phyloP scores from a whole-genome alignment of 2,888 invertebrate species.

The Hartigia nigra region DNA sequence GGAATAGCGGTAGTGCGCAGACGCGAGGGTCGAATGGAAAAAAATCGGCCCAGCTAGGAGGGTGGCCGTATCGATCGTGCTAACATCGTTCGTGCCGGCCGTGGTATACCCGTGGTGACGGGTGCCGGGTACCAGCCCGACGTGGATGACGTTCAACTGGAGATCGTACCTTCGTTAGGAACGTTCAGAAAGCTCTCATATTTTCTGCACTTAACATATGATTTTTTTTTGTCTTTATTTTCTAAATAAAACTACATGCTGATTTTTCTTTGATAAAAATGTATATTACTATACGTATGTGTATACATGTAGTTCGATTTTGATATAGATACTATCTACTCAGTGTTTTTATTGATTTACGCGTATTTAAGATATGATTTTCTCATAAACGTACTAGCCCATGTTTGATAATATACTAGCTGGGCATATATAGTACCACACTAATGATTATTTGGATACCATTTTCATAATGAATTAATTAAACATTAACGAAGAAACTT shows the following conservation, averaged over 20 bases:
- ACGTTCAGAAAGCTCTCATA: not conserved
- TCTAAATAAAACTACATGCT: not conserved
- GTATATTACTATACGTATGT: not conserved
- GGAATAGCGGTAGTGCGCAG: constrained; percentile 41
- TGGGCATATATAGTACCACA: no score
- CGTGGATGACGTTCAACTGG: constrained; percentile 39
- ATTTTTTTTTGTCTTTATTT: not conserved
- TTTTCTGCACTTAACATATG: not conserved
- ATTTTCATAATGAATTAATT: no score
- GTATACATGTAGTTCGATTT: not conserved
- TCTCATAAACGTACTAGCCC: not conserved
- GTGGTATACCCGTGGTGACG: constrained; percentile 66
- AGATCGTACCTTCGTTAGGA: not conserved
- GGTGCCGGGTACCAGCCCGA: constrained; percentile 40
- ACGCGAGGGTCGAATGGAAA: constrained; percentile 64
- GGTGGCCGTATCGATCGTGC: constrained; percentile 61
- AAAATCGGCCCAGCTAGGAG: constrained; percentile 72
- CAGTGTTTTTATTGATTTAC: not conserved
- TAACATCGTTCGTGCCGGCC: constrained; percentile 64
- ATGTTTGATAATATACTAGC: no score
- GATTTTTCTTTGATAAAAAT: not conserved
- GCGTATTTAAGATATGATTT: not conserved
- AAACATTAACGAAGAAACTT: not conserved
- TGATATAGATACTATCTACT: not conserved
- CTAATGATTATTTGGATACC: no score